Conservation (phyloP, 2,797 vertebrate species). For the Sebastes hubbsi region DNA sequence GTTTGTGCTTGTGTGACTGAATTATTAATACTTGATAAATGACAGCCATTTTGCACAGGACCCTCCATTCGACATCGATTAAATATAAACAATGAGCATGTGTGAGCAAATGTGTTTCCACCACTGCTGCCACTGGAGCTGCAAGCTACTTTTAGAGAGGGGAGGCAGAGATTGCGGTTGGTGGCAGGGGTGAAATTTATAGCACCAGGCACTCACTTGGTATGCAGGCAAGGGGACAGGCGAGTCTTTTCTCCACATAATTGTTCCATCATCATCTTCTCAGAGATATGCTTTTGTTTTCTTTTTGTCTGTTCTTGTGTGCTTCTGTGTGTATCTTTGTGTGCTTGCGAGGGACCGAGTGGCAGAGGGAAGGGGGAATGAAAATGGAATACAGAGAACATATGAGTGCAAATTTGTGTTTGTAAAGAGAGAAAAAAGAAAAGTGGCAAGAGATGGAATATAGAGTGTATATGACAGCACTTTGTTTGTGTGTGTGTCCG, state of each 20-base stretch:
- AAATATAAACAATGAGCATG: constrained; percentile 75
- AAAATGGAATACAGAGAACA: constrained; percentile 31
- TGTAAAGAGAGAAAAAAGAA: constrained; percentile 12
- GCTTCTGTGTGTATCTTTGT: constrained; percentile 14
- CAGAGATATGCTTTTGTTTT: constrained; percentile 51
- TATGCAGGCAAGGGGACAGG: constrained; percentile 53
- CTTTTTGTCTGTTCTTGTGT: background rate
- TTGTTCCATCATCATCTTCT: constrained; percentile 66
- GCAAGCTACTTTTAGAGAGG: constrained; percentile 31
- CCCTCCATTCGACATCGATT: constrained; percentile 72
- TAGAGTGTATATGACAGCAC: constrained; percentile 27
- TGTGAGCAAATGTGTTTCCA: constrained; percentile 70
- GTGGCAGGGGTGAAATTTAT: constrained; percentile 57
- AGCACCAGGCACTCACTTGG: constrained; percentile 51
- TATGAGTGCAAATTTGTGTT: constrained; percentile 36
- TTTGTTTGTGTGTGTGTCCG: constrained; percentile 25
- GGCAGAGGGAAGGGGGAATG: background rate
- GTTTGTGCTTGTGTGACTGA: constrained; percentile 56
- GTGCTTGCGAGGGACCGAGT: background rate
- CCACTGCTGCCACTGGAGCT: constrained; percentile 38
- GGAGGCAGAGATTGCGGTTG: constrained; percentile 48
- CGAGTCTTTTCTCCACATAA: constrained; percentile 56
- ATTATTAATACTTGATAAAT: constrained; percentile 85
- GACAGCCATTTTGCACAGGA: constrained; percentile 74
- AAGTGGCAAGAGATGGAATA: constrained; percentile 28